phyloP scores from a whole-genome alignment of 1,140 invertebrate genomes.

The Zophobas atratus region DNA sequence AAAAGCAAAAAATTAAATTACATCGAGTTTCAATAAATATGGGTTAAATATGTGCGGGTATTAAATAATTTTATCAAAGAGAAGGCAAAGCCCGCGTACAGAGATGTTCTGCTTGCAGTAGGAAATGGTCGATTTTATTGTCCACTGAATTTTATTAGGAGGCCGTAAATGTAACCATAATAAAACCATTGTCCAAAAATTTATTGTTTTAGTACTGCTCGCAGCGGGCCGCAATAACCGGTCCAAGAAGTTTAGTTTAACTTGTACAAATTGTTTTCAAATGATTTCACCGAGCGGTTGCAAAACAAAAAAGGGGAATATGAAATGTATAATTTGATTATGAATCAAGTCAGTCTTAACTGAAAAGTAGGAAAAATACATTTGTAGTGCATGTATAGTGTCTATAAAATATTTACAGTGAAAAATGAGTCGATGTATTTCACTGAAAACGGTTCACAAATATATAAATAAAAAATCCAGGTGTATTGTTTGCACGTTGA shows the following conservation, averaged over 20 bases:
- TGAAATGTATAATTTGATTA: no score
- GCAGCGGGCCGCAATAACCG: slow-evolving; percentile 33
- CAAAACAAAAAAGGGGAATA: not conserved
- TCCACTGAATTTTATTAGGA: slow-evolving; percentile 32
- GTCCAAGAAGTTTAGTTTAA: slow-evolving; percentile 5
- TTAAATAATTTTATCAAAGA: slow-evolving; percentile 10
- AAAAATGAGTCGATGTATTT: no score
- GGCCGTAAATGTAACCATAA: slow-evolving; percentile 44
- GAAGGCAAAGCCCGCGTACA: not conserved
- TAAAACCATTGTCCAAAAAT: slow-evolving; percentile 48
- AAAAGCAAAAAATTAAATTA: slow-evolving; percentile 44
- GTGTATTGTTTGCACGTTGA: no score
- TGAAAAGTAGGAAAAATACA: no score
- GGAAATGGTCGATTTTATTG: slow-evolving; percentile 24
- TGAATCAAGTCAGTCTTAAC: no score
- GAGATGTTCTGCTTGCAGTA: not conserved
- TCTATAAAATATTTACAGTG: no score
- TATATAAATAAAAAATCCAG: no score
- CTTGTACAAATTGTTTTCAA: slow-evolving; percentile 2
- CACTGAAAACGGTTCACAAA: no score
- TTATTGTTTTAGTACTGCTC: slow-evolving; percentile 32
- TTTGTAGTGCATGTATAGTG: no score
- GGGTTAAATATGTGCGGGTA: slow-evolving; percentile 9
- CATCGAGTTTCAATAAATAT: slow-evolving; percentile 36
- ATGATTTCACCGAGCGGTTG: not conserved